Conservation (phyloP, 2,797 vertebrate species). For the Macrochelys suwanniensis region DNA sequence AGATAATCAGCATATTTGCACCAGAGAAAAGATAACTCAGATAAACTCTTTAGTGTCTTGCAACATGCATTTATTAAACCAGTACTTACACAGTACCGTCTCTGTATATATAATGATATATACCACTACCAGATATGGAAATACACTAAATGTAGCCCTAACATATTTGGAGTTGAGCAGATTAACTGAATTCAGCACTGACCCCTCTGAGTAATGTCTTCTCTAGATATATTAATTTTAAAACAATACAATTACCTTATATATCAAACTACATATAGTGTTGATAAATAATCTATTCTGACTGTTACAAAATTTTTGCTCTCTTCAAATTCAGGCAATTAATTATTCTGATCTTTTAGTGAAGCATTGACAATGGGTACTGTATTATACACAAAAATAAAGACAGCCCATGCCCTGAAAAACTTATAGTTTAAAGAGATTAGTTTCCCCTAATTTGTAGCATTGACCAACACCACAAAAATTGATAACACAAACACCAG, state of each 20-base stretch:
- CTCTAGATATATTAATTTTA: background rate
- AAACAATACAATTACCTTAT: background rate
- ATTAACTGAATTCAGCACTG: background rate
- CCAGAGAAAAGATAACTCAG: background rate
- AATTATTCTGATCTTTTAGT: background rate
- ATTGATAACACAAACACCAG: background rate
- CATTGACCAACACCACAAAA: background rate
- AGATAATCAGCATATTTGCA: background rate
- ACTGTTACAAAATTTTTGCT: background rate
- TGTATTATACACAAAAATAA: background rate
- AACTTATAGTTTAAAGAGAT: background rate
- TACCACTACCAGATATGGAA: background rate
- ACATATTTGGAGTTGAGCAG: background rate
- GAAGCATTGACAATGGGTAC: background rate
- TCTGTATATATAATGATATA: background rate
- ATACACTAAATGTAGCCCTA: rapidly evolving
- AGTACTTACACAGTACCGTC: background rate
- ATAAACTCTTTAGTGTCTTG: background rate
- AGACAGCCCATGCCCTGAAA: background rate
- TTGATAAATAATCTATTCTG: background rate
- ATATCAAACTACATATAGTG: background rate
- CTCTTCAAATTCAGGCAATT: background rate
- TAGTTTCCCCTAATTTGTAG: background rate
- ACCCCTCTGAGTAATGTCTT: background rate
- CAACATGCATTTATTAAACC: background rate